Evolutionary conservation across 2,888 invertebrate species (phyloP).

Genomic region (Zaprionus lineosus): DNA sequence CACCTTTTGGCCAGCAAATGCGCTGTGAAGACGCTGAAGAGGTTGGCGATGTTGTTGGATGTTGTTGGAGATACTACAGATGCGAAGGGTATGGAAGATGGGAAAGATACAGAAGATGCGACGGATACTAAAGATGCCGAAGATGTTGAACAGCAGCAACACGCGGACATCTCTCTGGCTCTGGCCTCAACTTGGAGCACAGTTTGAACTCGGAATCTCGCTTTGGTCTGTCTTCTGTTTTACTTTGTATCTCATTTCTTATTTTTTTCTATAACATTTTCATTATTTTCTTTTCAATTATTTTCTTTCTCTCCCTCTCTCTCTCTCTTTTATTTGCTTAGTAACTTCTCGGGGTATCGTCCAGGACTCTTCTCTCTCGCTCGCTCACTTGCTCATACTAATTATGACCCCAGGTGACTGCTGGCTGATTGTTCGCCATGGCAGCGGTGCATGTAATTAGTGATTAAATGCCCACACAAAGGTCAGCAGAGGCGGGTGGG

Average conservation of each 20-base stretch:
- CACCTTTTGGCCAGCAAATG: constrained; percentile 75
- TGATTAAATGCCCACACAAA: constrained; percentile 75
- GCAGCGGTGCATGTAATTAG: constrained; percentile 72
- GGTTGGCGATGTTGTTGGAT: no score
- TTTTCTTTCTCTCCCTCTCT: constrained; percentile 9
- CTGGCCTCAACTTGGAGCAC: constrained; percentile 45
- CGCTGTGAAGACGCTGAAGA: constrained; percentile 60
- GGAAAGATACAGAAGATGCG: no score
- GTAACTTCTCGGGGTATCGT: not conserved
- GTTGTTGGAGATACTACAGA: no score
- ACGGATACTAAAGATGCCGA: no score
- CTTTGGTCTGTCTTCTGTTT: constrained; percentile 9
- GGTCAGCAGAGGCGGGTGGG: constrained; percentile 51
- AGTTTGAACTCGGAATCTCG: constrained; percentile 38
- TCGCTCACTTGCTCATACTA: constrained; percentile 71
- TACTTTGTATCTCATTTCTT: constrained; percentile 5
- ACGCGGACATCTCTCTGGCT: constrained; percentile 38
- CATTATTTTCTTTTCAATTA: constrained; percentile 12
- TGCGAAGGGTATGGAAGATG: no score
- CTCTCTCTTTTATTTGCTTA: not conserved
- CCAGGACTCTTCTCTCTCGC: constrained; percentile 22
- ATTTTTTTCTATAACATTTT: constrained; percentile 24
- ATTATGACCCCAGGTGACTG: constrained; percentile 74
- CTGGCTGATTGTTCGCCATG: constrained; percentile 58
- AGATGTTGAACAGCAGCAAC: constrained; percentile 31